Evolutionary conservation across 2,888 invertebrate genomes (phyloP).

Genomic region (Endotricha flammealis): DNA sequence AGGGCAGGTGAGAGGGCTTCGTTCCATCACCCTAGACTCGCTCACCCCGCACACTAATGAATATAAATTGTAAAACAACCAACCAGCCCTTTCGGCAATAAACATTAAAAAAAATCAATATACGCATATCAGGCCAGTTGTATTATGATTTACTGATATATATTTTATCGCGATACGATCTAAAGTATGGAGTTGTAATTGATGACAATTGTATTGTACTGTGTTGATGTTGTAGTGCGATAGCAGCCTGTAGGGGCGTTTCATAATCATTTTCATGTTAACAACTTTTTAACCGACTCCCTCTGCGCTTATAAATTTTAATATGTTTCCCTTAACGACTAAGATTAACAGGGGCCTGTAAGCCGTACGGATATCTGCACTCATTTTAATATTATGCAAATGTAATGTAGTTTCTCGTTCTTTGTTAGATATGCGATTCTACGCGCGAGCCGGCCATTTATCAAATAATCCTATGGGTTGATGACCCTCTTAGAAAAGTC

Average conservation of each 20-base stretch:
- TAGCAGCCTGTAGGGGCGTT: slow-evolving; percentile 29
- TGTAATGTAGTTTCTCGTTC: slow-evolving; percentile 24
- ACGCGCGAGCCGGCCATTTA: slow-evolving; percentile 33
- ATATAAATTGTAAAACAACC: slow-evolving; percentile 66
- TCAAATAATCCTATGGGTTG: slow-evolving; percentile 25
- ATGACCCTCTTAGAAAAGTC: too few relatives aligned
- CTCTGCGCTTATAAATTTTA: slow-evolving; percentile 51
- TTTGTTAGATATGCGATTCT: slow-evolving; percentile 47
- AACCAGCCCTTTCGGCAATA: slow-evolving; percentile 61
- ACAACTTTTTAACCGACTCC: slow-evolving; percentile 59
- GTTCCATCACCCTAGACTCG: slow-evolving; percentile 4
- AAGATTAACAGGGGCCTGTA: slow-evolving; percentile 38
- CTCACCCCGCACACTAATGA: slow-evolving; percentile 47
- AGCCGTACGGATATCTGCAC: slow-evolving; percentile 49
- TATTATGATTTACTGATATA: slow-evolving; percentile 70
- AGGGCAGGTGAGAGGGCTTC: neutral
- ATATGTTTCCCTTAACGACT: slow-evolving; percentile 61
- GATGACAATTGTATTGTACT: slow-evolving; percentile 60
- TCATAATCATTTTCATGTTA: slow-evolving; percentile 67
- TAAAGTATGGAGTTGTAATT: slow-evolving; percentile 69
- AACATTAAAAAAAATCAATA: slow-evolving; percentile 74
- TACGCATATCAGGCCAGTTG: slow-evolving; percentile 59
- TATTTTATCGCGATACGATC: slow-evolving; percentile 72
- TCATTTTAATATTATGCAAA: slow-evolving; percentile 68
- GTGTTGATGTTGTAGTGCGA: slow-evolving; percentile 26